Base-by-base conservation (phyloP, 2,797 vertebrate species). In the Syngnathus rostellatus region DNA sequence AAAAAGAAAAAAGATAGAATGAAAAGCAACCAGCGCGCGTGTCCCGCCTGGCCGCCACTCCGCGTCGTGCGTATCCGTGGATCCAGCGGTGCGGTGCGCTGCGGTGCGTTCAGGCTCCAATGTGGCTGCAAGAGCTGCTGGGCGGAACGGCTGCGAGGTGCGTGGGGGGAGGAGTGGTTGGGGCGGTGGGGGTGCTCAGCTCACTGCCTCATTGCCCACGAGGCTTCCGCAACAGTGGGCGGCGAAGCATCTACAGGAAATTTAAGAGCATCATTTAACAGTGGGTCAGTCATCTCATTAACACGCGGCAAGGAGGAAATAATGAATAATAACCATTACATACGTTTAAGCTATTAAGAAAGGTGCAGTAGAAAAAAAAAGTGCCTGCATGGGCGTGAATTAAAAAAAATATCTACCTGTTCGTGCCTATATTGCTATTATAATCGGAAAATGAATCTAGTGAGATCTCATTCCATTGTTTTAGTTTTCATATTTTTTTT, bases 201-300 rank as follows among this genome's bases (percentile, higher is more conserved):
- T 79, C 81, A 77, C 65, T 70, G 80, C 76, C 68, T 66, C 66
- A 67, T 74, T 37, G 23, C 71, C 75, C 74, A 67, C 76, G 73
- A 77, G 79, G 82, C 77, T 81, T 84, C 81, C 82, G 77, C 78
- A 70, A 76, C 76, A 77, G 80, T 82, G 79, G 55, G 77, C 83
- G 39, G 76, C 75, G 40, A 68, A 76, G 75, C 81, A 82, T 79
- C 82, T 65, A 71, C 76, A 78, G 82, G 81, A 86, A 81, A 85
- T 81, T 71, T 79, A 82, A 77, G 76, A 79, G 77, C 81, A 81
- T 75, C 72, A 86, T 81, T 83, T 78, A 85, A 70, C 81, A 74
- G 76, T 73, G 64, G 79, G 80, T 75, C 83, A 77, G 78, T 72
- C 79, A 68, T 78, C 76, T 85, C 85, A 85, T 89, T 85, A 83